Evolutionary conservation across 2,888 invertebrate species (phyloP).

Genomic region (Gastracanthus pulcherrimus): DNA sequence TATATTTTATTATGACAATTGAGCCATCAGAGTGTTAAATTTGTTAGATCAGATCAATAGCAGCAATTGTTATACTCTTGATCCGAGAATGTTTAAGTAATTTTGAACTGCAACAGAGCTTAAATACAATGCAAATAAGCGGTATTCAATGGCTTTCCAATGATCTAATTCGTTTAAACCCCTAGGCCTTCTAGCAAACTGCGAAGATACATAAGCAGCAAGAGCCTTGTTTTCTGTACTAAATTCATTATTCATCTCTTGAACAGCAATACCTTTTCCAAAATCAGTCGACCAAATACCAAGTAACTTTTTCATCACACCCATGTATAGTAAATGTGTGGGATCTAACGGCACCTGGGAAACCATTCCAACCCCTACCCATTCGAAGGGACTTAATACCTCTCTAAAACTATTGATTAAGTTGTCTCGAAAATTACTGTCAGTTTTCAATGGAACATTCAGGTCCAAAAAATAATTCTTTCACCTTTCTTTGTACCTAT

Average conservation of each 20-base stretch:
- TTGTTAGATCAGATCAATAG: background rate
- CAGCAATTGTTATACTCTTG: constrained; percentile 15
- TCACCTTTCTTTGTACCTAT: background rate
- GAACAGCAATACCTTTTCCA: background rate
- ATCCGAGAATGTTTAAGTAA: background rate
- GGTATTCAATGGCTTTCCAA: constrained; percentile 61
- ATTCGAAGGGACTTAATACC: background rate
- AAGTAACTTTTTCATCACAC: background rate
- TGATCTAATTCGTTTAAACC: constrained; percentile 50
- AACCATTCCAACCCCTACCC: background rate
- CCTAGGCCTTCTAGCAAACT: constrained; percentile 61
- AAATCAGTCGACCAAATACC: background rate
- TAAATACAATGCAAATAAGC: constrained; percentile 58
- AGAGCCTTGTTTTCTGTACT: background rate
- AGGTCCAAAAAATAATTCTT: background rate
- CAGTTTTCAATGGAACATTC: constrained; percentile 3
- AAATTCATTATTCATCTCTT: constrained; percentile 6
- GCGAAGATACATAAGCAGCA: constrained; percentile 21
- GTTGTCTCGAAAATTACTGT: background rate
- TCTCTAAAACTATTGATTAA: background rate
- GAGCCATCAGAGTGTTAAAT: too few relatives aligned
- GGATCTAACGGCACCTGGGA: background rate
- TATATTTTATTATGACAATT: constrained; percentile 2
- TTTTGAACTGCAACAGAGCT: constrained; percentile 54
- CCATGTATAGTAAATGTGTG: background rate